Conservation (phyloP, 1,140 invertebrate species). For the Chrysoperla carnea region DNA sequence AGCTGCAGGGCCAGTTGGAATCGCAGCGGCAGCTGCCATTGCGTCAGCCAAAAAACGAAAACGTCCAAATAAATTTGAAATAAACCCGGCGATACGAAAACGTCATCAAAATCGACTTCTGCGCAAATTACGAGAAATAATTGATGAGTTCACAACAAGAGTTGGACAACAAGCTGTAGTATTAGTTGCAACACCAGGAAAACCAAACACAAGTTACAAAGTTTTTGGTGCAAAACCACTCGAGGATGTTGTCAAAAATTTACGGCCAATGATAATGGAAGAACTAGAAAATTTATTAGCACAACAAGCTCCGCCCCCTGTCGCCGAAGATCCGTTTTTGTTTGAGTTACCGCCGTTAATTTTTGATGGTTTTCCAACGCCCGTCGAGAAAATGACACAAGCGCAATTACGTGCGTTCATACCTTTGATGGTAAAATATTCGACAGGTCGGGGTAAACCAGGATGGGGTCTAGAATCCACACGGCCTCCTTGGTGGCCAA, state of each 20-base stretch:
- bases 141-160: constrained; percentile 84
- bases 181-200: constrained; percentile 80
- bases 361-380: constrained; percentile 88
- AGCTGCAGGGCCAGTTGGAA: constrained; percentile 77
- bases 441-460: constrained; percentile 80
- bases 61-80: constrained; percentile 85
- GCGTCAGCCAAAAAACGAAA: constrained; percentile 85
- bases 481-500: constrained; percentile 86
- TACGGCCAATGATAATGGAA: constrained; percentile 74
- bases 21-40: constrained; percentile 94
- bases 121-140: constrained; percentile 75
- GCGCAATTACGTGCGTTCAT: constrained; percentile 86
- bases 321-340: constrained; percentile 70
- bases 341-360: constrained; percentile 88
- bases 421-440: constrained; percentile 90
- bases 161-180: constrained; percentile 90
- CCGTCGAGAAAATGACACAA: constrained; percentile 94
- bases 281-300: constrained; percentile 76
- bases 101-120: constrained; percentile 82
- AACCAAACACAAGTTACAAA: constrained; percentile 79
- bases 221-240: constrained; percentile 88
- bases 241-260: constrained; percentile 79
- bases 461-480: constrained; percentile 89
- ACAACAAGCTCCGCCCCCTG: constrained; percentile 76
- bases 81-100: constrained; percentile 85